Conservation (phyloP, 2,888 invertebrate genomes). For the Euphydryas editha region DNA sequence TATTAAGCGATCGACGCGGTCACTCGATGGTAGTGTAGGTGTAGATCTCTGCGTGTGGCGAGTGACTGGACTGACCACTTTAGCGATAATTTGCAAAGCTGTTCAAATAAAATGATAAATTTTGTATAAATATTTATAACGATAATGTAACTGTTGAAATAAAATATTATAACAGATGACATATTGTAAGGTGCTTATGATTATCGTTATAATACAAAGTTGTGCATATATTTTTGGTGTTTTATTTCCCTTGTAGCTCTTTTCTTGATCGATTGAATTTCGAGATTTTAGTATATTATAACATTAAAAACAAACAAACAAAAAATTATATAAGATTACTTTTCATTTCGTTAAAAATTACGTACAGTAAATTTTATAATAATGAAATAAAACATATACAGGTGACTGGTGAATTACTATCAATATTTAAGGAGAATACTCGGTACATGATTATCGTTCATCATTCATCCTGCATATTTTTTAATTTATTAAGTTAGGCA, state of each 20-base stretch:
- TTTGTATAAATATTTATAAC: slow-evolving; percentile 82
- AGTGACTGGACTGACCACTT: slow-evolving; percentile 56
- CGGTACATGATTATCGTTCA: too few species aligned
- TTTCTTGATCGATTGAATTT: not conserved
- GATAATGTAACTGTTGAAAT: slow-evolving; percentile 79
- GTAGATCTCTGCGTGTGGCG: slow-evolving; percentile 40
- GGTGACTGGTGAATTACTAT: too few species aligned
- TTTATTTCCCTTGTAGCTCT: slow-evolving; percentile 39
- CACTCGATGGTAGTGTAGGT: slow-evolving; percentile 38
- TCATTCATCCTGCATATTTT: too few species aligned
- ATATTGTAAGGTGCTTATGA: slow-evolving; percentile 83
- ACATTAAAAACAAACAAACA: too few species aligned
- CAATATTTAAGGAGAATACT: too few species aligned
- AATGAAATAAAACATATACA: too few species aligned
- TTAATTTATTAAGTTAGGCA: too few species aligned
- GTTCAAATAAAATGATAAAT: slow-evolving; percentile 73
- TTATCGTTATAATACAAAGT: slow-evolving; percentile 84
- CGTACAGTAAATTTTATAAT: too few species aligned
- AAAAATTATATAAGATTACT: too few species aligned
- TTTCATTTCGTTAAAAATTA: too few species aligned
- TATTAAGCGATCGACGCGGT: slow-evolving; percentile 25
- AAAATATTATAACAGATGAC: slow-evolving; percentile 80
- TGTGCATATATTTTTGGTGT: slow-evolving; percentile 69
- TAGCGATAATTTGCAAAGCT: slow-evolving; percentile 70
- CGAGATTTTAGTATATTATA: not conserved